Base-by-base conservation (phyloP, 2,888 invertebrate species). In the Thumatha senex region DNA sequence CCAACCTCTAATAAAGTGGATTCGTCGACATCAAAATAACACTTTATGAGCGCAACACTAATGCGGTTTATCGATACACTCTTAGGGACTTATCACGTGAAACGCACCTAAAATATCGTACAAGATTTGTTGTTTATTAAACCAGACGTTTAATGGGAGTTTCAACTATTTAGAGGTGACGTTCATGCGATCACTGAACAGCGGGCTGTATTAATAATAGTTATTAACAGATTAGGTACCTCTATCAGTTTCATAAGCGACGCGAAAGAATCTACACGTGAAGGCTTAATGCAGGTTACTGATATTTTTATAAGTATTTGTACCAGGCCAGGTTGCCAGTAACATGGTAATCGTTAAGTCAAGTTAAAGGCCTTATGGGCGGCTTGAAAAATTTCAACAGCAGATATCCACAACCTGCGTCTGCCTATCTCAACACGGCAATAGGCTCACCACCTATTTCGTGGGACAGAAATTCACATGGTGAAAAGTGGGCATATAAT, bases 11-110 rank as follows among this genome's bases (percentile, higher is more conserved):
- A 86, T 89, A 87, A 87, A 88, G 86, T 85, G 86, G 87, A 86
- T 87, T 87, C 87, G 89, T 88, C 87, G 89, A 89, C 86, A 89
- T 88, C 82, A 86, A 85, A 86, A 88, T 85, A 86, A 82, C 86
- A 85, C 80, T 89, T 89, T 87, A 88, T 78, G 82, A 77, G 71
- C 73, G 58, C 81, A 76, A 72, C 83, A 82, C 84, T 86, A 86
- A 86, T 85, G 83, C 81, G 76, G 72, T 78, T 80, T 77, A 84
- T 83, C 83, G 80, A 75, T 80, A 74, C 63, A 71, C 73, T 63
- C 73, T 78, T 74, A 72, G 61, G 66, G 64, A 69, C 69, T 72
- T 71, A 77, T 75, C 74, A 68, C 57, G 63, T 72, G 70, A 75
- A 74, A 70, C 63, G 60, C 50, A 69, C 61, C 66, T 71, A 59